These are phyloP conservation scores for Eueides isabella DNA, from an alignment of 1,140 invertebrate species.

Conservation along the genomic window DNA sequence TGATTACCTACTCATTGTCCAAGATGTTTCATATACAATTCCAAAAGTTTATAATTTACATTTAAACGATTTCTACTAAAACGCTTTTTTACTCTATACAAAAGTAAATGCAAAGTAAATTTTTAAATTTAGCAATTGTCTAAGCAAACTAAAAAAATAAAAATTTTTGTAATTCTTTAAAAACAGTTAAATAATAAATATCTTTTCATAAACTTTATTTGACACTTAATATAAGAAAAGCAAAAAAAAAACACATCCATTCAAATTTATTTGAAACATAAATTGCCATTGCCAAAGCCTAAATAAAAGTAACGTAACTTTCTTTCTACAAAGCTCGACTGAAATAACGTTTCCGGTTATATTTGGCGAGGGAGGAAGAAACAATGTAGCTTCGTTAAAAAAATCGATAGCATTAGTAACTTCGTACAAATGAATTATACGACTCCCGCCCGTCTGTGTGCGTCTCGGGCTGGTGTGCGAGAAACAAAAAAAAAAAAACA, in stretches of 20 bases:
- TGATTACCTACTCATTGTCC: no score
- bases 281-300: neutral
- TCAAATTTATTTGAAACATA: neutral
- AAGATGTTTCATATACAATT: no score
- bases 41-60: no score
- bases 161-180: no score
- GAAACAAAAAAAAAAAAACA: constrained; percentile 78
- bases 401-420: constrained; percentile 80
- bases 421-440: constrained; percentile 80
- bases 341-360: constrained; percentile 18
- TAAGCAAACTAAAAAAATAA: no score
- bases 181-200: no score
- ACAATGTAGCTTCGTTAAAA: constrained; percentile 68
- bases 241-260: neutral
- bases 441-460: constrained; percentile 66
- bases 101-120: no score
- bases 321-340: neutral
- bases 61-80: no score
- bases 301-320: neutral
- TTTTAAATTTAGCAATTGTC: no score
- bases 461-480: constrained; percentile 71
- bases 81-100: no score
- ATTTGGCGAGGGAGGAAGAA: constrained; percentile 17
- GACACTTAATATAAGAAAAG: no score
- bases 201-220: no score